phyloP scores from a whole-genome alignment of 2,797 vertebrate genomes.

The Gila robusta region DNA sequence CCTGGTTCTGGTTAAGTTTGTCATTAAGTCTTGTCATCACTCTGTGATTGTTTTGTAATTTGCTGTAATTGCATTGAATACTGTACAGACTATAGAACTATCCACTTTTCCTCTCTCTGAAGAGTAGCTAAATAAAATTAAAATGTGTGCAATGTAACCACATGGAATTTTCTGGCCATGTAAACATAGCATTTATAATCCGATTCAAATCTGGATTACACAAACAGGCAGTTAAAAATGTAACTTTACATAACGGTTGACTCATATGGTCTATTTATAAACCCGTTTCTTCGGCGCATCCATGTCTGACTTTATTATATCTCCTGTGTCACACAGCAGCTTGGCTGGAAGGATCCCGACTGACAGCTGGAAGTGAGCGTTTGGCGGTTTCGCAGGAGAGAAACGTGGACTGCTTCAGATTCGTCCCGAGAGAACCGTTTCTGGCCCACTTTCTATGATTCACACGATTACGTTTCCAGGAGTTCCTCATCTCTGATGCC shows the following conservation, averaged over 20 bases:
- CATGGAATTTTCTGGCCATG: neutral
- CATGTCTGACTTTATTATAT: constrained; percentile 35
- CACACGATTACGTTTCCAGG: constrained; percentile 43
- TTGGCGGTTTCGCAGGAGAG: constrained; percentile 18
- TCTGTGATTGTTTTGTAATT: too few species aligned
- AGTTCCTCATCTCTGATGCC: constrained; percentile 32
- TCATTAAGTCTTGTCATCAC: neutral
- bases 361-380: constrained; percentile 47
- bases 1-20: neutral
- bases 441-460: constrained; percentile 56
- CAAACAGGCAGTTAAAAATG: constrained; percentile 20
- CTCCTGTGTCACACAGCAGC: constrained; percentile 8
- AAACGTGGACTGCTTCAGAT: constrained; percentile 36
- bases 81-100: neutral
- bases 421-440: constrained; percentile 44
- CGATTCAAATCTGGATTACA: constrained; percentile 38
- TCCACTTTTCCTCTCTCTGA: neutral
- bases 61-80: neutral
- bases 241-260: constrained; percentile 52
- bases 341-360: constrained; percentile 26
- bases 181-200: neutral
- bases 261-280: constrained; percentile 51
- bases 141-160: neutral
- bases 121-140: neutral
- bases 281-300: constrained; percentile 20